Percentiles rank a stretch among this genome's conserved stretches.
phyloP scores from a whole-genome alignment of 2,113 vertebrate species.

The Gambusia affinis region DNA sequence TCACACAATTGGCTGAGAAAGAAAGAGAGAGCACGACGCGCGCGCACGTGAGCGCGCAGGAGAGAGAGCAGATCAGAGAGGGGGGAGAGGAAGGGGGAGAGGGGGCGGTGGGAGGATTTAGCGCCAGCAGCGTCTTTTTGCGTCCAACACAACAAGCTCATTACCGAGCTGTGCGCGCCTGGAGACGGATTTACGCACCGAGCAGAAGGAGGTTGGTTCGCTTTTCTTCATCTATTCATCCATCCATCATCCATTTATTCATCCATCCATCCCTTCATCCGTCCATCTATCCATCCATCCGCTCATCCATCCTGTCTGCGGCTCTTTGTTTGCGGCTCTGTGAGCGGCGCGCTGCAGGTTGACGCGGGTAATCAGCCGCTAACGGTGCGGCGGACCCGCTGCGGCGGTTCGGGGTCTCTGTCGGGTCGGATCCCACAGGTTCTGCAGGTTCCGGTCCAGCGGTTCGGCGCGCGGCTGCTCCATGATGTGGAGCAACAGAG shows the following conservation, averaged over 20 bases:
- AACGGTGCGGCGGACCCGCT: constrained; percentile 21
- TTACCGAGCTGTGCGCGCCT: constrained; percentile 60
- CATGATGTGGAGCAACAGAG: constrained; percentile 7
- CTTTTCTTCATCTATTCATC: constrained; percentile 11
- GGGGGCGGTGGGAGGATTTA: constrained; percentile 62
- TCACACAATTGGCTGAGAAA: constrained; percentile 42
- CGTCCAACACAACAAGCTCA: constrained; percentile 69
- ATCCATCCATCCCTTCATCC: background rate
- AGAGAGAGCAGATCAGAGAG: constrained; percentile 23
- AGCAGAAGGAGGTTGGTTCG: constrained; percentile 58
- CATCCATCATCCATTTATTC: background rate
- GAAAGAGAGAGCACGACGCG: background rate
- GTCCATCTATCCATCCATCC: background rate
- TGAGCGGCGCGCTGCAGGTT: constrained; percentile 54
- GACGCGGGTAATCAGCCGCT: constrained; percentile 35
- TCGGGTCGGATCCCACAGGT: background rate
- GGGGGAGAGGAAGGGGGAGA: constrained; percentile 24
- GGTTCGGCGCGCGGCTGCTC: background rate
- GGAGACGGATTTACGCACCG: constrained; percentile 73
- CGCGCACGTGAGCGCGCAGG: background rate
- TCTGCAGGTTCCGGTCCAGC: background rate
- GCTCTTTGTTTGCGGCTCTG: background rate
- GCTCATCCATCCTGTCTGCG: background rate
- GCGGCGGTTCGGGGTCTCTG: background rate
- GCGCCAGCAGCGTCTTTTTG: constrained; percentile 65